A percentile compares a stretch with the other conserved stretches of the same genome.
phyloP scores from a whole-genome alignment of 2,797 vertebrate species.

The Hyperoplus immaculatus region DNA sequence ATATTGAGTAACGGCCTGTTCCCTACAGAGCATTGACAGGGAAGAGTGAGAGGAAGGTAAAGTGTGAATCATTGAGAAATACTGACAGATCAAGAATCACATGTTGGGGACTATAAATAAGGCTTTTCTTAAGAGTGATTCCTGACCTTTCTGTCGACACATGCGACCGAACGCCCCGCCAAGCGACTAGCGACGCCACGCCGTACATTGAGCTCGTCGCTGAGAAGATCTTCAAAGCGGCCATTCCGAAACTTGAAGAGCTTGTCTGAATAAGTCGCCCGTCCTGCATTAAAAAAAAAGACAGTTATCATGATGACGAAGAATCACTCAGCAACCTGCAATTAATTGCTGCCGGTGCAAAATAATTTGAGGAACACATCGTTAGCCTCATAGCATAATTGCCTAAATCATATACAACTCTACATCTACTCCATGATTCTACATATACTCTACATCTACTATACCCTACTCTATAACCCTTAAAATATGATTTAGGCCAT shows the following conservation, averaged over 20 bases:
- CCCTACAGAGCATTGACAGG: constrained; percentile 81
- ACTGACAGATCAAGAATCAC: neutral
- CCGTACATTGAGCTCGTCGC: constrained; percentile 89
- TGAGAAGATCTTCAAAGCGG: constrained; percentile 94
- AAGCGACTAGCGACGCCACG: constrained; percentile 89
- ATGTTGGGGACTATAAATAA: neutral
- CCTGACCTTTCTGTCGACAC: constrained; percentile 92
- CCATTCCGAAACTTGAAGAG: constrained; percentile 95
- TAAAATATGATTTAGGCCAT: too few species aligned
- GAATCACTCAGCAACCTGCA: neutral
- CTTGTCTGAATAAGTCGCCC: constrained; percentile 94
- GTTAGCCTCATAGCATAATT: too few species aligned
- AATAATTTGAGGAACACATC: too few species aligned
- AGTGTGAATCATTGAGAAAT: neutral
- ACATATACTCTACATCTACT: too few species aligned
- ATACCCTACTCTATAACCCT: too few species aligned
- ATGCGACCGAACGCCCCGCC: constrained; percentile 94
- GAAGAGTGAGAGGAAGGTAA: neutral
- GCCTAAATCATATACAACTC: too few species aligned
- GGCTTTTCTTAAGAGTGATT: neutral
- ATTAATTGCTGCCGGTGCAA: neutral
- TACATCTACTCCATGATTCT: too few species aligned
- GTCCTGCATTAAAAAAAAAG: constrained; percentile 77
- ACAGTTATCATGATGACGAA: neutral
- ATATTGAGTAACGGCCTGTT: constrained; percentile 92